Percentiles rank a stretch among this genome's conserved stretches.
Evolutionary conservation across 2,888 invertebrate species (phyloP).

Genomic region (Limenitis camilla): DNA sequence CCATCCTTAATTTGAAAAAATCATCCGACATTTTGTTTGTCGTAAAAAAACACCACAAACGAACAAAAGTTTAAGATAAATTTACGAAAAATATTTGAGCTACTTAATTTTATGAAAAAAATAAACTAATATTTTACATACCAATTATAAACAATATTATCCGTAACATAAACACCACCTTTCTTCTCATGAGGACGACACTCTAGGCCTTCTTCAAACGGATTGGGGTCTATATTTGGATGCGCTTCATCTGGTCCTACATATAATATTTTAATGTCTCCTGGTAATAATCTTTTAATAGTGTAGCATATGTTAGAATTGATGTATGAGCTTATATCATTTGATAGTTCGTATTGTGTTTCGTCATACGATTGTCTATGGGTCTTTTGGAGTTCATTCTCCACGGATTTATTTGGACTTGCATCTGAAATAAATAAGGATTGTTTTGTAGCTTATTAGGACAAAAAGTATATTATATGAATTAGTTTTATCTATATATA

Average conservation of each 20-base stretch:
- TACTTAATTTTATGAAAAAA: no score
- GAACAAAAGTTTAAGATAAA: no score
- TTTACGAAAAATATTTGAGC: no score
- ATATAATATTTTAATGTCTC: constrained; percentile 86
- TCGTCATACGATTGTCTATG: constrained; percentile 48
- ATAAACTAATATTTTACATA: constrained; percentile 32
- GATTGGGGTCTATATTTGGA: constrained; percentile 76
- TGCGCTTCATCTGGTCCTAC: constrained; percentile 60
- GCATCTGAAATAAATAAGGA: constrained; percentile 39
- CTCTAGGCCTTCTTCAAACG: constrained; percentile 79
- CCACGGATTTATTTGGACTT: constrained; percentile 57
- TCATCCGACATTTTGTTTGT: no score
- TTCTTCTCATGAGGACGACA: constrained; percentile 78
- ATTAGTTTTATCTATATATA: neutral
- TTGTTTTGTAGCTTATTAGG: neutral
- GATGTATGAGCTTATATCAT: constrained; percentile 84
- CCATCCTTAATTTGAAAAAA: no score
- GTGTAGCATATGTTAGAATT: constrained; percentile 84
- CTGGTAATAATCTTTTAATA: constrained; percentile 86
- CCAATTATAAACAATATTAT: constrained; percentile 86
- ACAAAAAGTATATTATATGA: neutral
- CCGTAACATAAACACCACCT: constrained; percentile 88
- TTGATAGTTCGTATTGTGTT: constrained; percentile 75
- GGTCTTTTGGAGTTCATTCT: constrained; percentile 48
- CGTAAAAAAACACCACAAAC: no score